Conservation (phyloP, 2,113 vertebrate species). For the Atractosteus spatula region DNA sequence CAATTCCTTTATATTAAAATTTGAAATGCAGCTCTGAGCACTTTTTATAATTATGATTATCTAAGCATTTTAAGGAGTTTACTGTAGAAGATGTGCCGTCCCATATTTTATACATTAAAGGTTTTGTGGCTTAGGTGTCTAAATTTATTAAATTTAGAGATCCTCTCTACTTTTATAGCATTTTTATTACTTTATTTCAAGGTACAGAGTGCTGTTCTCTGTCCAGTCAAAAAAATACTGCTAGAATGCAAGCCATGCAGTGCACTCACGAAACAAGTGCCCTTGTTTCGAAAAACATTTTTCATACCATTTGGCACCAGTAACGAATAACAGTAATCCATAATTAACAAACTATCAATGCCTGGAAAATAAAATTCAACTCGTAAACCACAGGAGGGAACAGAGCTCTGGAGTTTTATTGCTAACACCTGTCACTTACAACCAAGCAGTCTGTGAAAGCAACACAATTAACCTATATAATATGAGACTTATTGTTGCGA, state of each 20-base stretch:
- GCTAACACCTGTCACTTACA: slow-evolving; percentile 36
- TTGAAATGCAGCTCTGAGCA: too few species aligned
- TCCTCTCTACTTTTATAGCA: too few species aligned
- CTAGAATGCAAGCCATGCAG: neutral
- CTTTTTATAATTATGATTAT: too few species aligned
- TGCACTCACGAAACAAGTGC: neutral
- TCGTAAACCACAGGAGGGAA: slow-evolving; percentile 32
- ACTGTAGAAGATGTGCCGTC: too few species aligned
- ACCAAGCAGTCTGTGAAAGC: slow-evolving; percentile 18
- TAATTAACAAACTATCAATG: slow-evolving; percentile 30
- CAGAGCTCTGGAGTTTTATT: slow-evolving; percentile 24
- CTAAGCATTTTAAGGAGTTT: too few species aligned
- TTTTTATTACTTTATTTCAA: too few species aligned
- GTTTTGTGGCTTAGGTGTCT: too few species aligned
- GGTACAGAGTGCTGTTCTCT: neutral
- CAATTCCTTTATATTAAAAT: too few species aligned
- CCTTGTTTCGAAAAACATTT: neutral
- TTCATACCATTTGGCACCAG: slow-evolving; percentile 22
- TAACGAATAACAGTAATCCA: slow-evolving; percentile 19
- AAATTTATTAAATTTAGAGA: too few species aligned
- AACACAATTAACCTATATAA: slow-evolving; percentile 32
- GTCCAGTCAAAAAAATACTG: neutral
- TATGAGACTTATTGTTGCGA: slow-evolving; percentile 19
- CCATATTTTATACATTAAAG: too few species aligned
- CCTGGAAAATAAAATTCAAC: slow-evolving; percentile 23